Evolutionary conservation across 2,113 vertebrate genomes (phyloP).

Genomic region (Sardina pilchardus): DNA sequence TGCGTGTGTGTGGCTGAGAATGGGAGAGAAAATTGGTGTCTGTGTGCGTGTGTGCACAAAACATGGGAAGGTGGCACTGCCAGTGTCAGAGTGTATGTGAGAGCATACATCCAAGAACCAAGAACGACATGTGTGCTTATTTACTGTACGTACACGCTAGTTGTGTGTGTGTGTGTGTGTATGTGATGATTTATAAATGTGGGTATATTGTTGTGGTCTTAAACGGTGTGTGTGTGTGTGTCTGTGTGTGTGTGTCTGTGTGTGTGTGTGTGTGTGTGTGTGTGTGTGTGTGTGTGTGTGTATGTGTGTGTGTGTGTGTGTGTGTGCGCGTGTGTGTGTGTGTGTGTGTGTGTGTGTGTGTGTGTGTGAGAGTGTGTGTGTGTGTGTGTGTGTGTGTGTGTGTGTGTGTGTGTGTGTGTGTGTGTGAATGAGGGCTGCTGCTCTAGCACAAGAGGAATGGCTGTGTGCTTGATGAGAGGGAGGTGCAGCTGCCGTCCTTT

Average conservation of each 20-base stretch:
- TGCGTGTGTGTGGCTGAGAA: neutral
- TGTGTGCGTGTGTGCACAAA: neutral
- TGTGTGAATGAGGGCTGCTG: neutral
- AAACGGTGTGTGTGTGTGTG: neutral
- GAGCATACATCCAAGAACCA: neutral
- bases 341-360: neutral
- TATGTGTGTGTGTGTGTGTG: too few relatives aligned
- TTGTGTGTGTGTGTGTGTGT: neutral
- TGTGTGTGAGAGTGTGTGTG: neutral
- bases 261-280: constrained; percentile 4
- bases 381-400: neutral
- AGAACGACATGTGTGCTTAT: neutral
- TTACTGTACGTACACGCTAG: too few relatives aligned
- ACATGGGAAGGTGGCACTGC: neutral
- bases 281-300: neutral
- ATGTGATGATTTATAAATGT: neutral
- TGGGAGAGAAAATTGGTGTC: constrained; percentile 14
- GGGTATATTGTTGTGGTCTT: neutral
- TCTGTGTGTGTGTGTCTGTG: neutral
- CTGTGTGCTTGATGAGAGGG: constrained; percentile 31
- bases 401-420: neutral
- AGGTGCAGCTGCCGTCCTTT: constrained; percentile 54
- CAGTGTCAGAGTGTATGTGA: neutral
- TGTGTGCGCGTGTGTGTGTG: too few relatives aligned
- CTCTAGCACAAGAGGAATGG: constrained; percentile 4